Evolutionary conservation across 2,888 invertebrate genomes (phyloP).

Genomic region (Drosophila rellima): DNA sequence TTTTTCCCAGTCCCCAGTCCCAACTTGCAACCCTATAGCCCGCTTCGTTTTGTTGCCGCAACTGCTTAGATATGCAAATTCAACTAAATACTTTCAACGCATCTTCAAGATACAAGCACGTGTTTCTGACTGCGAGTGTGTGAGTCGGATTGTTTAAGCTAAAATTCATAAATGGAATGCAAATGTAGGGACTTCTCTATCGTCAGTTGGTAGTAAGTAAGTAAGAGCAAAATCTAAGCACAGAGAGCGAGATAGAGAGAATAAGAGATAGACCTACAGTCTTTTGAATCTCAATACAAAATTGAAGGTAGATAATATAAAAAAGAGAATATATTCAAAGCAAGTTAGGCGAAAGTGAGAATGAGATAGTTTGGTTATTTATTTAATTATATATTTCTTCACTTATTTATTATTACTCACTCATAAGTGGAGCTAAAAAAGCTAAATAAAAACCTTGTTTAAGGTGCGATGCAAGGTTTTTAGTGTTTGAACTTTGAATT

Average conservation of each 20-base stretch:
- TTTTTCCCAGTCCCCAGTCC: constrained; percentile 7
- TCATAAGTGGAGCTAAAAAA: too few relatives aligned
- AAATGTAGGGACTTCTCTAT: constrained; percentile 5
- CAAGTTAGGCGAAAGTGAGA: too few relatives aligned
- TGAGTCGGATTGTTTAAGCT: constrained; percentile 13
- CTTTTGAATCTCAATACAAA: neutral
- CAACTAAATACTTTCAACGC: constrained; percentile 80
- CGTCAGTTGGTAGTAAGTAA: neutral
- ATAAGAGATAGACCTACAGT: neutral
- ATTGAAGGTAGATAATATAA: too few relatives aligned
- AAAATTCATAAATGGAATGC: constrained; percentile 16
- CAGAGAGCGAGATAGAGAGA: neutral
- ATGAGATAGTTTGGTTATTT: too few relatives aligned
- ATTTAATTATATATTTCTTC: too few relatives aligned
- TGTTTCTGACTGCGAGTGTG: constrained; percentile 14
- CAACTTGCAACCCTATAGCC: constrained; percentile 54
- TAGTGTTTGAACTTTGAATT: constrained; percentile 39
- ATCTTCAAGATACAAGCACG: constrained; percentile 61
- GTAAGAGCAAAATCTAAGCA: constrained; percentile 17
- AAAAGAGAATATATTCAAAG: too few relatives aligned
- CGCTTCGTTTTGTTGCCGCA: constrained; percentile 66
- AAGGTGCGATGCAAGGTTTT: constrained; percentile 10
- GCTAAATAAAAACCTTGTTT: neutral
- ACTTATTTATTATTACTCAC: too few relatives aligned
- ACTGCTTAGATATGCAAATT: constrained; percentile 81